A percentile compares a stretch with the other conserved stretches of the same genome.
Evolutionary conservation across 2,888 invertebrate genomes (phyloP).

Genomic region (Andricus curvator): DNA sequence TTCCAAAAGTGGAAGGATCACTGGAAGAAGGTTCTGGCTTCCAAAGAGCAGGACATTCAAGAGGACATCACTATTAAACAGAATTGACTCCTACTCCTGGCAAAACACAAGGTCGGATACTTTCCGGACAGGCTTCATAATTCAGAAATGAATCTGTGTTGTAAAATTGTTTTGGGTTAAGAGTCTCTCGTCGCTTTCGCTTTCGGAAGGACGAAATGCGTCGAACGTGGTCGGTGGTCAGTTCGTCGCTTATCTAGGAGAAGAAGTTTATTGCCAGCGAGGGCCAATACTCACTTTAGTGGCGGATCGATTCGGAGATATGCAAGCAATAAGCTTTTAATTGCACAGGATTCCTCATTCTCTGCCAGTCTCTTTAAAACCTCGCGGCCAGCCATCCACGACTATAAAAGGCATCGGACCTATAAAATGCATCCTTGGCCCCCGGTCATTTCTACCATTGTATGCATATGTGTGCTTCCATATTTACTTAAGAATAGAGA

Average conservation of each 20-base stretch:
- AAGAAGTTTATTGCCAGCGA: conserved; percentile 71
- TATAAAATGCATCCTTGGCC: conserved; percentile 78
- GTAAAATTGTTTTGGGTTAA: background rate
- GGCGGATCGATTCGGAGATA: conserved; percentile 78
- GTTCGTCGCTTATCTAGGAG: conserved; percentile 70
- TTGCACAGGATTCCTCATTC: conserved; percentile 78
- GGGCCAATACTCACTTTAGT: conserved; percentile 76
- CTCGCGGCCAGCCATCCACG: conserved; percentile 67
- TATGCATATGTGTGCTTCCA: conserved; percentile 59
- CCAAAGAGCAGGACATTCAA: too few species aligned
- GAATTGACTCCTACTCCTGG: too few species aligned
- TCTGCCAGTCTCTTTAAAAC: conserved; percentile 70
- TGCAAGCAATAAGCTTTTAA: conserved; percentile 78
- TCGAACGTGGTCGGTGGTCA: conserved; percentile 42
- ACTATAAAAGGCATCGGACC: conserved; percentile 78
- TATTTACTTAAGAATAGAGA: background rate
- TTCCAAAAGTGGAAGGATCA: too few species aligned
- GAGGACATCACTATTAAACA: too few species aligned
- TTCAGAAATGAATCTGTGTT: background rate
- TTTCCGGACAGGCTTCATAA: background rate
- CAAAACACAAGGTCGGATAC: too few species aligned
- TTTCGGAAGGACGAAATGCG: conserved; percentile 5
- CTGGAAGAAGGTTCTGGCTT: too few species aligned
- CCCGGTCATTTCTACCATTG: conserved; percentile 74
- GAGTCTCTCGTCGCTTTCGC: too few species aligned